These are phyloP conservation scores for Odontesthes bonariensis DNA, from an alignment of 2,113 vertebrate genomes.

Conservation along the genomic window DNA sequence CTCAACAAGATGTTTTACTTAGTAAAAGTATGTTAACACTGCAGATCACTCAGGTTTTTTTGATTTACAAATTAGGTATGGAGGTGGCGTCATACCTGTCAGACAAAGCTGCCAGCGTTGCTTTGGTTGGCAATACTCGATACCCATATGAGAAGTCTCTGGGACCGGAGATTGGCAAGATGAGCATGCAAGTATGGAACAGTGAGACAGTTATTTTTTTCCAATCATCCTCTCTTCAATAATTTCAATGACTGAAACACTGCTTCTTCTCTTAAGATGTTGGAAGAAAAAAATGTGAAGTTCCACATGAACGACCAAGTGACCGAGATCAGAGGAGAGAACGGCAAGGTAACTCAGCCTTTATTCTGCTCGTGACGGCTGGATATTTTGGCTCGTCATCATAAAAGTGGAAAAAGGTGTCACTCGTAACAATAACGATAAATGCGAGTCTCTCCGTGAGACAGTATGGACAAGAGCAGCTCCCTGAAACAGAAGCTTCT, in stretches of 20 bases:
- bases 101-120: conserved; percentile 83
- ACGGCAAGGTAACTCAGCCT: conserved; percentile 80
- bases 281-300: conserved; percentile 85
- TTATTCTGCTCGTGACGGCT: not conserved
- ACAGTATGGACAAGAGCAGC: not conserved
- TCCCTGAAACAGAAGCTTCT: not conserved
- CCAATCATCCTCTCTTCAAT: not conserved
- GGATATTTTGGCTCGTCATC: no score
- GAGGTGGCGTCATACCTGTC: conserved; percentile 87
- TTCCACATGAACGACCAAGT: conserved; percentile 86
- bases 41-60: not conserved
- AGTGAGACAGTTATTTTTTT: not conserved
- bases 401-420: not conserved
- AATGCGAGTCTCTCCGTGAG: not conserved
- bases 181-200: conserved; percentile 84
- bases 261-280: conserved; percentile 78
- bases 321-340: conserved; percentile 83
- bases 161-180: conserved; percentile 85
- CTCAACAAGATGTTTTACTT: not conserved
- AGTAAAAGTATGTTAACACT: not conserved
- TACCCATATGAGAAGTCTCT: conserved; percentile 82
- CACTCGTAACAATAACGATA: not conserved
- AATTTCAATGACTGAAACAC: not conserved
- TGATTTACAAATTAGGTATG: conserved; percentile 82
- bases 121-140: conserved; percentile 80